Conservation (phyloP, 2,797 vertebrate species). For the Lates japonicus region DNA sequence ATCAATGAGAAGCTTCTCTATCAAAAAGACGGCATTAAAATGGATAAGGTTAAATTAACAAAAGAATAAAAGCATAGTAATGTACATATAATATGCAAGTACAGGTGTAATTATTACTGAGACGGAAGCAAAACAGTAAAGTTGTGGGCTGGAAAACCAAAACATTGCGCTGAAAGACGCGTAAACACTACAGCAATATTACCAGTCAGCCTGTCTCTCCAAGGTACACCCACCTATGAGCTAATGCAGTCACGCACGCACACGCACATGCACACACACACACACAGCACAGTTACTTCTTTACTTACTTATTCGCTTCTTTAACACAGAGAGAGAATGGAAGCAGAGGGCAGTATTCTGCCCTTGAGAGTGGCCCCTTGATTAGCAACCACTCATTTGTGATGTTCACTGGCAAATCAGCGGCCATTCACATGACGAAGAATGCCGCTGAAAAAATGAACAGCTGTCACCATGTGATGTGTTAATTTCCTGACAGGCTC, state of each 20-base stretch:
- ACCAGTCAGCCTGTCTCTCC: background rate
- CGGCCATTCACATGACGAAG: conserved; percentile 96
- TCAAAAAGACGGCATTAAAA: conserved; percentile 31
- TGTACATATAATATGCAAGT: background rate
- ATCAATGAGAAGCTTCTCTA: conserved; percentile 61
- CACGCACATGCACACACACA: background rate
- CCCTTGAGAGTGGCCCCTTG: conserved; percentile 89
- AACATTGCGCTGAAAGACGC: background rate
- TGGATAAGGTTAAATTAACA: conserved; percentile 54
- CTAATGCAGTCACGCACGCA: conserved; percentile 12
- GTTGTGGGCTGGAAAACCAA: background rate
- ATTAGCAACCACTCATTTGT: conserved; percentile 98
- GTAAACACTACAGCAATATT: background rate
- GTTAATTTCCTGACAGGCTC: conserved; percentile 99
- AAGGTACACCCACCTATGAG: conserved; percentile 28
- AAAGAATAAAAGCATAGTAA: conserved; percentile 45
- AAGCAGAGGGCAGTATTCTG: conserved; percentile 81
- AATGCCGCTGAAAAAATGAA: conserved; percentile 93
- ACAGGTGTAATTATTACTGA: background rate
- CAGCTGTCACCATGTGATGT: conserved; percentile 99
- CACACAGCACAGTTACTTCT: conserved; percentile 32
- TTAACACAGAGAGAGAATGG: conserved; percentile 59
- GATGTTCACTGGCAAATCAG: conserved; percentile 97
- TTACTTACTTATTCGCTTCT: conserved; percentile 55
- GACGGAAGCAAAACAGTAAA: background rate